Percentiles rank a stretch among this genome's conserved stretches.
These are phyloP conservation scores for Podarcis raffonei DNA, from an alignment of 2,113 vertebrate genomes.

Conservation along the genomic window DNA sequence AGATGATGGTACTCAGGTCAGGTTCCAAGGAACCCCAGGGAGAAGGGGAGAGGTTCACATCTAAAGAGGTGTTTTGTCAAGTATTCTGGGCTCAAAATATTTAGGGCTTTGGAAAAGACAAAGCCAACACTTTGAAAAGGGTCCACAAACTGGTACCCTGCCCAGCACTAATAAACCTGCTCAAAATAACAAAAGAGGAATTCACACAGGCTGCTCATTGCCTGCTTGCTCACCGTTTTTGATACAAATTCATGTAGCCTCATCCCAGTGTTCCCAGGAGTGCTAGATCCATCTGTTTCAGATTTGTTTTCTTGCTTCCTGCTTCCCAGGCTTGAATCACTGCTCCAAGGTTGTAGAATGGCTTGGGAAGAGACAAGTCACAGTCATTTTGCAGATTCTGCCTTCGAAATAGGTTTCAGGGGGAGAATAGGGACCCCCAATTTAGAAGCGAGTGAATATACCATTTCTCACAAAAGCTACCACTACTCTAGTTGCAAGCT, in stretches of 20 bases:
- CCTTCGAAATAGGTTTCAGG: not conserved
- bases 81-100: not conserved
- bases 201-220: not conserved
- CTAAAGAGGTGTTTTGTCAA: not conserved
- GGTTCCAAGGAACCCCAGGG: not conserved
- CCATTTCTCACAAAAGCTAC: not conserved
- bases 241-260: slow-evolving; percentile 93
- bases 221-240: slow-evolving; percentile 84
- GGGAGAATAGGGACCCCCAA: not conserved
- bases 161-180: no score
- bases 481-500: not conserved
- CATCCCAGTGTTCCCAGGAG: slow-evolving; percentile 82
- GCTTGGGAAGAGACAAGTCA: slow-evolving; percentile 70
- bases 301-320: slow-evolving; percentile 73
- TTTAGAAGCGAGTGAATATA: not conserved
- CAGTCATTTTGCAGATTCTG: no score
- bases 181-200: not conserved
- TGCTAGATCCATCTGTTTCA: slow-evolving; percentile 71
- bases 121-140: not conserved
- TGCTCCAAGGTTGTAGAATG: slow-evolving; percentile 84
- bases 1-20: not conserved
- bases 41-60: not conserved
- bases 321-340: slow-evolving; percentile 80
- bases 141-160: not conserved
- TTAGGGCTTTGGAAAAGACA: not conserved